phyloP scores from a whole-genome alignment of 53 echinoderm and acorn worm genomes.

The Astropecten irregularis region DNA sequence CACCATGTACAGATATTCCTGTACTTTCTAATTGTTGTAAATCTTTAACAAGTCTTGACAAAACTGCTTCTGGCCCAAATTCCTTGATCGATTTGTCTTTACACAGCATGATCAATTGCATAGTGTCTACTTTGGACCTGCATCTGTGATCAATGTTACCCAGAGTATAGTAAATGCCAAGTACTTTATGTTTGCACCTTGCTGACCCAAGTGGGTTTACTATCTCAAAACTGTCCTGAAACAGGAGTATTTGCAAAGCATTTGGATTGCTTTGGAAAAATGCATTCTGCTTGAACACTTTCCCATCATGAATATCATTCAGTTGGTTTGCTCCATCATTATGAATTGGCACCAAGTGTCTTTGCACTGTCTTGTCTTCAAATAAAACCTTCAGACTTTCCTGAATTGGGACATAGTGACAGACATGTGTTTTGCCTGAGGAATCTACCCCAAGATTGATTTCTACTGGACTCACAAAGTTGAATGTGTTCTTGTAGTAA shows the following conservation, averaged over 20 bases:
- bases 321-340: background rate
- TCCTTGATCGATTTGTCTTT: constrained; percentile 49
- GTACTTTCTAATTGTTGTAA: constrained; percentile 45
- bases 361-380: constrained; percentile 40
- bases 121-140: constrained; percentile 56
- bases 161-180: constrained; percentile 63
- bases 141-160: constrained; percentile 55
- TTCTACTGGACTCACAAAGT: constrained; percentile 50
- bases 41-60: constrained; percentile 42
- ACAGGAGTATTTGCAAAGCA: constrained; percentile 50
- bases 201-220: constrained; percentile 65
- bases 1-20: constrained; percentile 47
- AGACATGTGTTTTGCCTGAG: background rate
- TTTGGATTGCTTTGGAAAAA: background rate
- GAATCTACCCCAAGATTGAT: constrained; percentile 53
- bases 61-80: constrained; percentile 38
- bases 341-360: background rate
- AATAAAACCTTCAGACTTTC: constrained; percentile 50
- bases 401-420: constrained; percentile 70
- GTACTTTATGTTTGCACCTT: constrained; percentile 64
- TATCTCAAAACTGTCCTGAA: constrained; percentile 64
- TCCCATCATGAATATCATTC: constrained; percentile 45
- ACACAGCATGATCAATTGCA: constrained; percentile 58
- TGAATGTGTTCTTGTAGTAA: constrained; percentile 53
- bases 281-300: constrained; percentile 40